Percentiles rank a stretch among this genome's conserved stretches.
Conservation (phyloP, 2,113 vertebrate genomes). For the Papio anubis region DNA sequence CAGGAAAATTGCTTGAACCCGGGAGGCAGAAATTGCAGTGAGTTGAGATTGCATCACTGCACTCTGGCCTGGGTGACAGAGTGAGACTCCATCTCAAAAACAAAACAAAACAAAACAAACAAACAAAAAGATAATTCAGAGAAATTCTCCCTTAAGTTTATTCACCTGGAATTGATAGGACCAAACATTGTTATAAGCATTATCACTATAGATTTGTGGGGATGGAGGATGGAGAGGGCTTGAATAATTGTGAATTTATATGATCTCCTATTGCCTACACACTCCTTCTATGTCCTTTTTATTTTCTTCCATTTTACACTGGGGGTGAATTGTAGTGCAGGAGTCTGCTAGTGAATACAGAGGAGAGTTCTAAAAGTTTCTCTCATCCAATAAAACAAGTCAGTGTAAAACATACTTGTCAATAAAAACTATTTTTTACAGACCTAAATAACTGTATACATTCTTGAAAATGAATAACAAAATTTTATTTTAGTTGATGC, state of each 20-base stretch:
- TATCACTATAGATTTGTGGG: background rate
- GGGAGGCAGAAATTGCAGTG: too few relatives aligned
- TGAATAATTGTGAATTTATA: background rate
- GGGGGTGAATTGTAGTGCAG: too few relatives aligned
- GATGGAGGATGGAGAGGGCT: background rate
- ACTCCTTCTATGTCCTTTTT: background rate
- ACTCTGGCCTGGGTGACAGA: too few relatives aligned
- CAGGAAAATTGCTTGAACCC: too few relatives aligned
- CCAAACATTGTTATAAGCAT: background rate
- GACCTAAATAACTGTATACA: background rate
- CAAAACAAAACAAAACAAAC: too few relatives aligned
- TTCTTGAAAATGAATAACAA: conserved; percentile 41
- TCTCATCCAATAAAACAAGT: background rate
- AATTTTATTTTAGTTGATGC: background rate
- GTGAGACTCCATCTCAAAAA: too few relatives aligned
- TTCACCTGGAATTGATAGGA: background rate
- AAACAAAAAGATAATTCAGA: too few relatives aligned
- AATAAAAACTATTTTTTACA: background rate
- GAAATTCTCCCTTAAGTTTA: background rate
- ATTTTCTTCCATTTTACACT: background rate
- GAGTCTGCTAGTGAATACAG: background rate
- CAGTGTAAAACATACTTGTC: background rate
- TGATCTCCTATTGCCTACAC: background rate
- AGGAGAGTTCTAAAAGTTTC: background rate
- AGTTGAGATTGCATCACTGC: too few relatives aligned